Base-by-base conservation (phyloP, 2,888 invertebrate genomes). In the Erebia aethiops region DNA sequence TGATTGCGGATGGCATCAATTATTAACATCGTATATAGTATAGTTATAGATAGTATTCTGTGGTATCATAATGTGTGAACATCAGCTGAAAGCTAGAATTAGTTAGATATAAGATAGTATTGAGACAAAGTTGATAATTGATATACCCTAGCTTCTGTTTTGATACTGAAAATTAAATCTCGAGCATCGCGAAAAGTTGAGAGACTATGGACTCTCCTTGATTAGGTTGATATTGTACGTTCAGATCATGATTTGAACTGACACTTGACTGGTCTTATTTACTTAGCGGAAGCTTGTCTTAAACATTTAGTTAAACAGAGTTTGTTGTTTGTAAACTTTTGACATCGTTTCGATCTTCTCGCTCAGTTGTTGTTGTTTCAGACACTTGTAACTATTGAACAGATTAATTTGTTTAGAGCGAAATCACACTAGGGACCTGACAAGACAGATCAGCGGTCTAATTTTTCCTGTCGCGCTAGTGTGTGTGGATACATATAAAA, bases 281-380 rank as follows among this genome's bases (percentile, higher is more conserved):
- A 65, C 65, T 64, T 16, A 54, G 41, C 26, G 4, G 43, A 43
- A 65, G 41, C 65, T 65, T 65, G 43, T 66, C 56, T 66, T 56
- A 13, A 66, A 66, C 65, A 66, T 66, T 56, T 16, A 41, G 16
- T 64, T 16, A 41, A 54, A 46, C 21, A 62, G 49, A 49, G 21
- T 62, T 62, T 13, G 62, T 49, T 62, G 49, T 62, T 21, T 14
- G 21, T 21, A 46, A 62, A 62, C 49, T 62, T 61, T 62, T 62
- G 49, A 64, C 54, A 54, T 52, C 16, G 41, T 18, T 64, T 41
- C 52, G 35, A 46, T 46, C 49, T 16, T n/a, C 21, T 62, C 49
- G 21, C 18, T 7, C 14, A 62, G 62, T 49, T 62, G 21, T 46
- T 61, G 61, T 46, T 18, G 46, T 46, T 61, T 11, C 13, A 46